phyloP scores from a whole-genome alignment of 37 sponge, comb jelly and placozoan genomes.

The Spongilla lacustris region DNA sequence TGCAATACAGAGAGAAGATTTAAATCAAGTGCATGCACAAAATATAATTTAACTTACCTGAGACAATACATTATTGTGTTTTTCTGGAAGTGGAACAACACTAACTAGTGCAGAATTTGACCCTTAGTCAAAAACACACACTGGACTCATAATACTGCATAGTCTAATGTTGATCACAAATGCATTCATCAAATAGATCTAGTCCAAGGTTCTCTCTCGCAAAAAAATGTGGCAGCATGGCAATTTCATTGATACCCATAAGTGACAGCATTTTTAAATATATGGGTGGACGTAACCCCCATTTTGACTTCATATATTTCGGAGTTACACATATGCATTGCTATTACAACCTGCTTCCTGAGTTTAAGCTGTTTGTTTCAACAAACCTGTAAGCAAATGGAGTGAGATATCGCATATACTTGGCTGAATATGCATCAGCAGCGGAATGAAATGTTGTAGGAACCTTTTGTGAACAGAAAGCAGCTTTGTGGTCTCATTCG shows the following conservation, averaged over 20 bases:
- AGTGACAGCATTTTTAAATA: background rate
- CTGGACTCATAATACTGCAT: conserved; percentile 23
- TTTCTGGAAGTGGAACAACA: too few relatives aligned
- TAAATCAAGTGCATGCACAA: too few relatives aligned
- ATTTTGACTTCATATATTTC: too few relatives aligned
- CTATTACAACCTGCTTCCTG: conserved; percentile 17
- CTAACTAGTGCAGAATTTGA: too few relatives aligned
- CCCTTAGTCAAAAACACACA: conserved; percentile 24
- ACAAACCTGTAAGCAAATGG: conserved; percentile 40
- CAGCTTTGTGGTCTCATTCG: conserved; percentile 49
- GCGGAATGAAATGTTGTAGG: background rate
- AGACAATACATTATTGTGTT: too few relatives aligned
- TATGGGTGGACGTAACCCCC: conserved; percentile 15
- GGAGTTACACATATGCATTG: background rate
- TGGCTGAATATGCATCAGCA: background rate
- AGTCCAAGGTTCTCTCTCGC: conserved; percentile 6
- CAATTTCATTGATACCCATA: conserved; percentile 29
- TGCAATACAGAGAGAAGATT: too few relatives aligned
- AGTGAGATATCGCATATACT: conserved; percentile 24
- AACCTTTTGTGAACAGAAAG: conserved; percentile 16
- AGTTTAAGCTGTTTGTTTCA: conserved; percentile 12
- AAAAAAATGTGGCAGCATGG: conserved; percentile 47
- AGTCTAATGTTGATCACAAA: conserved; percentile 28
- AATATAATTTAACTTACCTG: too few relatives aligned
- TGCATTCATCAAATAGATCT: too few relatives aligned